phyloP scores from a whole-genome alignment of 2,113 vertebrate genomes.

The Eudyptes chrysolophus region DNA sequence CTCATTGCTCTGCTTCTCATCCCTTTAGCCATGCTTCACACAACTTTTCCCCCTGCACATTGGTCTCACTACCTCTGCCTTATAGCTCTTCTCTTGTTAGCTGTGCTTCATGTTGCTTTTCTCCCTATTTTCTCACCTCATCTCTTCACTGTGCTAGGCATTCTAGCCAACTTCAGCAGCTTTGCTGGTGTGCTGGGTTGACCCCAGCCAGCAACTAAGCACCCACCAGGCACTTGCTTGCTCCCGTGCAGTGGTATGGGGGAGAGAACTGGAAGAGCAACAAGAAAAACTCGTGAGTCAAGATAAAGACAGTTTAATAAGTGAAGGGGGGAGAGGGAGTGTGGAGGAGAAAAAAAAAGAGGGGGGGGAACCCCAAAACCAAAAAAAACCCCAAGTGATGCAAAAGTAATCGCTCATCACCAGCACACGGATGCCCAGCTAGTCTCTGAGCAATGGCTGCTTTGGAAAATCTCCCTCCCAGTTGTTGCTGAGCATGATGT shows the following conservation, averaged over 20 bases:
- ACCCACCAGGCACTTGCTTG: background rate
- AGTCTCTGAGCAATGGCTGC: background rate
- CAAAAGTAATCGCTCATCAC: background rate
- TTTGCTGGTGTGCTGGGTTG: background rate
- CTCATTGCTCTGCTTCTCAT: background rate
- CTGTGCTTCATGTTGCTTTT: background rate
- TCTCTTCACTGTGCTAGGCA: background rate
- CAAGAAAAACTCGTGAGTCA: background rate
- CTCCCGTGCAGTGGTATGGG: fast-evolving
- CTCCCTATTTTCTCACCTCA: background rate
- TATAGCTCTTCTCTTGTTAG: background rate
- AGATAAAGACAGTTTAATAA: background rate
- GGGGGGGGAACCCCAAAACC: no score
- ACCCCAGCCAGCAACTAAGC: background rate
- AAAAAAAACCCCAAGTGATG: background rate
- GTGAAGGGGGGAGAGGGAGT: fast-evolving
- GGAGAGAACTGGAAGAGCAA: background rate
- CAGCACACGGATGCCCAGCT: background rate
- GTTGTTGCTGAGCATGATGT: background rate
- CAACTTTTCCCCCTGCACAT: fast-evolving
- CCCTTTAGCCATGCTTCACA: background rate
- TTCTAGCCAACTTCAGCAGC: background rate
- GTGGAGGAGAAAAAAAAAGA: fast-evolving
- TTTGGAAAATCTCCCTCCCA: background rate
- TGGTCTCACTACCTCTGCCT: background rate